Conservation (phyloP, 1,140 invertebrate genomes). For the Brachionus paranguensis region DNA sequence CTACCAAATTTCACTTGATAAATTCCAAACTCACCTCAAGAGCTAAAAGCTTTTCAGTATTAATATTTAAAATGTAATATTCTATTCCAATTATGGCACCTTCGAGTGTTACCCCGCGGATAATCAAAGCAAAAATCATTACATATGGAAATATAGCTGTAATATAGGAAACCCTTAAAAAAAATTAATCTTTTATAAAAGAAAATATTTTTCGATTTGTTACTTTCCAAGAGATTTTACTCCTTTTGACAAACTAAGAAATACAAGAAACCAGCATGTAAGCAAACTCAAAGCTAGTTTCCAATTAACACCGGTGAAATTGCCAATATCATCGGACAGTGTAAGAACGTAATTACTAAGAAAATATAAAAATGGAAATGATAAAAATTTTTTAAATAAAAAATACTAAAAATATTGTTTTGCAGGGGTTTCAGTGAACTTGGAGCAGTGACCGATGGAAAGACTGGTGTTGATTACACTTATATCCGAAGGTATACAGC, state of each 20-base stretch:
- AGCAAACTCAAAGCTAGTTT: slow-evolving; percentile 45
- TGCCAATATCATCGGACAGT: slow-evolving; percentile 9
- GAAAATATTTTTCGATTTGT: slow-evolving; percentile 72
- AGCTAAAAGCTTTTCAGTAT: background rate
- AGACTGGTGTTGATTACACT: background rate
- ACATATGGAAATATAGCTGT: slow-evolving; percentile 40
- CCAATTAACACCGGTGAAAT: slow-evolving; percentile 34
- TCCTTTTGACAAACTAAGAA: slow-evolving; percentile 47
- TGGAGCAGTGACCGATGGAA: background rate
- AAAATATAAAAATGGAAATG: background rate
- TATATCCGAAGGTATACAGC: background rate
- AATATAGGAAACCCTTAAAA: slow-evolving; percentile 15
- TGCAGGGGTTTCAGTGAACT: background rate
- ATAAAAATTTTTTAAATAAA: background rate
- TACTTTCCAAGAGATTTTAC: slow-evolving; percentile 54
- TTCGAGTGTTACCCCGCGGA: slow-evolving; percentile 14
- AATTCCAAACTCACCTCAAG: background rate
- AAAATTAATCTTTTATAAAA: slow-evolving; percentile 68
- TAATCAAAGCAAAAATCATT: slow-evolving; percentile 34
- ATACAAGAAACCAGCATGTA: slow-evolving; percentile 52
- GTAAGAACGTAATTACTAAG: slow-evolving; percentile 41
- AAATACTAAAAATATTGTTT: slow-evolving; percentile 28
- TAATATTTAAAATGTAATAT: slow-evolving; percentile 32
- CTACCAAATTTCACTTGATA: too few species aligned
- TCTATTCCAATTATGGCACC: slow-evolving; percentile 16